Evolutionary conservation across 2,113 vertebrate genomes (phyloP), one percentile per base, ranked within the genome.

Genomic region (Coptodon rendalli): DNA sequence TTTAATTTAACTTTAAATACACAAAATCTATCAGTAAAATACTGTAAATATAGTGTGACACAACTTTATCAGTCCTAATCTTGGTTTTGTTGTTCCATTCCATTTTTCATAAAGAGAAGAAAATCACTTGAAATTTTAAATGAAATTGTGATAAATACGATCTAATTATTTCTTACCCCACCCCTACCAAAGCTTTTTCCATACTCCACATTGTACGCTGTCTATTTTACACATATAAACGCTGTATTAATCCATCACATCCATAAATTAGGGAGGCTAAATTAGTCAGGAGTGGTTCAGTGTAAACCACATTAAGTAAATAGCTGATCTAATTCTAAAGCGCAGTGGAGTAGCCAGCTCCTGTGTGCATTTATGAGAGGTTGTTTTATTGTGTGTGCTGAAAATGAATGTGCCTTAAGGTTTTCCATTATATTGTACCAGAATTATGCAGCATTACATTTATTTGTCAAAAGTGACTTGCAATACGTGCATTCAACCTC

Each of bases 231-330:
- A 52, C 29, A 19, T 27, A 38, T 45, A 84, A 80, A 81, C 17
- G n/a, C 63, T 79, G 89, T 89, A 82, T 73, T 56, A 76, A 83
- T 94, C 61, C 52, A 89, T 93, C 87, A 89, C 59, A 83, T 85
- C 87, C 78, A 89, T 81, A 63, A 80, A 81, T 89, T 66, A 87
- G 76, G 27, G 52, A 78, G 52, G 80, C 45, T 91, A 87, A 92
- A 92, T 82, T 38, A 89, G 86, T 84, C 66, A 68, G 89, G 82
- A 91, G 90, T 34, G 57, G 84, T 81, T 91, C 38, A 45, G 86
- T 54, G 59, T 89, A 90, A 91, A 93, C 92, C 59, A 68, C 86
- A 93, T 93, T 91, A 93, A 83, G 29, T 43, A 31, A 88, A 59
- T 3, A n/a, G 17, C 81, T 91, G 89, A 89, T 88, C 92, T 73